Evolutionary conservation across 2,888 invertebrate genomes (phyloP), one percentile per base, ranked within the genome.

Genomic region (Andrena chrysosceles): DNA sequence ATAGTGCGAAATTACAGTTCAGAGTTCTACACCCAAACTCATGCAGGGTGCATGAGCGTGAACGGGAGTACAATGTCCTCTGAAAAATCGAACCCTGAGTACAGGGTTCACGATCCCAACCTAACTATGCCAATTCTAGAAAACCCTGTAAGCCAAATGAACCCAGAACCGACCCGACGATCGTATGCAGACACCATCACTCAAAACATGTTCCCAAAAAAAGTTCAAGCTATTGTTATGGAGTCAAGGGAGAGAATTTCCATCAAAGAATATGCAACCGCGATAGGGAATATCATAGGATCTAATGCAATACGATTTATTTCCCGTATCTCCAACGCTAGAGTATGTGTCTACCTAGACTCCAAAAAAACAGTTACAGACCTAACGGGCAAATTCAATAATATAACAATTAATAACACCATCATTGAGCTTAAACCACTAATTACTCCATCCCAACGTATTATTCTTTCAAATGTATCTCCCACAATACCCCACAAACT

Each of bases 171-270:
- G 4, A 52, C 16, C 52, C n/a, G n/a, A 52, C 13, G 52, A 10
- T 60, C 33, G 7, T 60, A 33, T 33, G 33, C 60, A 31, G 26
- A 60, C 16, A n/a, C 31, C 0, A 31, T 33, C 33, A n/a, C 26
- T 10, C 13, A 60, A 3, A n/a, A 31, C n/a, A 7, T 33, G 2
- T 60, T 31, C 60, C 60, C 31, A 1, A 60, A 60, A n/a, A 59
- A 59, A 16, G 60, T 33, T n/a, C 60, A 60, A 33, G 60, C 60
- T 26, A 60, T 60, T 16, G n/a, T 60, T 16, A 31, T 31, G 26
- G 7, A 60, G 3, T 31, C 60, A 16, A n/a, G 16, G 20, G 33
- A 60, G 16, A 33, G 20, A 26, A 16, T 60, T 13, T 33, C 60
- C 4, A 29, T 59, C 10, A 59, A 59, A 60, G 60, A 60, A 2